Base-by-base conservation (phyloP, 1,140 invertebrate species). In the Camponotus pennsylvanicus region DNA sequence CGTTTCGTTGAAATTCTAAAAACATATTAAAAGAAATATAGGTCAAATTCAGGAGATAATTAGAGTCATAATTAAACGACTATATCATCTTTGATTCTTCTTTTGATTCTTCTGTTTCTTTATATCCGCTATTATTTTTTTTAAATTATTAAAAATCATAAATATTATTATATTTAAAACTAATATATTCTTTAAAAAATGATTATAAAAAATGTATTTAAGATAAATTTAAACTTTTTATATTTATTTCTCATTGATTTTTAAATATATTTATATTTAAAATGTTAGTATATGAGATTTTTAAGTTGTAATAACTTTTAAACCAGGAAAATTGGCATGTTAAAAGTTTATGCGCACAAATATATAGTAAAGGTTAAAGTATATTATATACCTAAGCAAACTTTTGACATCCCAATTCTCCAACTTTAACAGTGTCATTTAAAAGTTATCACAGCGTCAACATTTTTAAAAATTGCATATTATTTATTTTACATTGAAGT, bases 381-480 rank as follows among this genome's bases (percentile, higher is more conserved):
- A 57, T 42, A 34, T 13, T 6, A 32, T 7, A 37, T 42, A n/a
- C 42, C 61, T 52, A 70, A 42, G 7, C 5, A 13, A 83, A 83
- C 79, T 75, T 75, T 61, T n/a, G 18, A 49, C 79, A 73, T 73
- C 8, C 13, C 4, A 40, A 82, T 73, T 73, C 27, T 18, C 77
- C n/a, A 73, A 73, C 18, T 82, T 82, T 59, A 82, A 73, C 21
- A 73, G 37, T n/a, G 5, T 11, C 49, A 45, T 75, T 73, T 73
- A 75, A 75, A 83, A 73, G 67, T 83, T 83, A 73, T 71, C 37
- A 21, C 8, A 40, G 45, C 21, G 1, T 69, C 55, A 34, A 61
- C 55, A 49, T 52, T 75, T 83, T 21, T 82, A 82, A 32, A 21
- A 37, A 5, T 57, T 82, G 27, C 18, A 21, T 71, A 49, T 66